A percentile compares a stretch with the other conserved stretches of the same genome.
phyloP scores from a whole-genome alignment of 2,888 invertebrate species.

The Ophion ellenae region DNA sequence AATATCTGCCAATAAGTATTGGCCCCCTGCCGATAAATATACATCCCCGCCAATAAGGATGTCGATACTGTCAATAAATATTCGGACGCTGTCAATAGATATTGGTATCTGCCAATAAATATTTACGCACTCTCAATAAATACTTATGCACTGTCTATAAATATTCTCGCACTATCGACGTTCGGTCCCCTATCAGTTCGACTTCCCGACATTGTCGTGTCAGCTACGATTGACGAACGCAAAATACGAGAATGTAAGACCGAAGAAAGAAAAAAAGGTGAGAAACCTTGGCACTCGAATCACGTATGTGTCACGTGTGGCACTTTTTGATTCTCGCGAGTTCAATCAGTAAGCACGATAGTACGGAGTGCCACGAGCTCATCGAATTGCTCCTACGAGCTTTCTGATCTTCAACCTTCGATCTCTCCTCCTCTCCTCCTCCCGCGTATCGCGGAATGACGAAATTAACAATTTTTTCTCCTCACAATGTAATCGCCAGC shows the following conservation, averaged over 20 bases:
- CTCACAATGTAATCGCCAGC: not conserved
- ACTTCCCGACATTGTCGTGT: not conserved
- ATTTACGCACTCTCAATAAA: not conserved
- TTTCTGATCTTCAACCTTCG: not conserved
- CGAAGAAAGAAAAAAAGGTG: not conserved
- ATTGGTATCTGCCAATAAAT: not conserved
- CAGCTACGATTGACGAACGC: not conserved
- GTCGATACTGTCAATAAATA: too few species aligned
- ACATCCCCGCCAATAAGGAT: too few species aligned
- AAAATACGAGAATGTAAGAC: not conserved
- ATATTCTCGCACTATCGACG: not conserved
- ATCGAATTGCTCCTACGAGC: not conserved
- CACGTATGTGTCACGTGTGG: constrained; percentile 47
- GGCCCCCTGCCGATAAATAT: too few species aligned
- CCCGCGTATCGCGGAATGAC: not conserved
- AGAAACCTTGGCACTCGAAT: not conserved
- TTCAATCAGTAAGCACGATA: constrained; percentile 9
- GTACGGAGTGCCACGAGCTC: constrained; percentile 14
- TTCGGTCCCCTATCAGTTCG: not conserved
- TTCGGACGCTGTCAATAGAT: too few species aligned
- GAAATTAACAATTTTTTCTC: not conserved
- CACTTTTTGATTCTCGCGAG: not conserved
- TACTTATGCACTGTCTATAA: too few species aligned
- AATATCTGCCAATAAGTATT: too few species aligned
- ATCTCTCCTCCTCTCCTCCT: not conserved